A percentile compares a stretch with the other conserved stretches of the same genome.
Conservation (phyloP, 2,113 vertebrate genomes). For the Pomatorhinus ruficollis region DNA sequence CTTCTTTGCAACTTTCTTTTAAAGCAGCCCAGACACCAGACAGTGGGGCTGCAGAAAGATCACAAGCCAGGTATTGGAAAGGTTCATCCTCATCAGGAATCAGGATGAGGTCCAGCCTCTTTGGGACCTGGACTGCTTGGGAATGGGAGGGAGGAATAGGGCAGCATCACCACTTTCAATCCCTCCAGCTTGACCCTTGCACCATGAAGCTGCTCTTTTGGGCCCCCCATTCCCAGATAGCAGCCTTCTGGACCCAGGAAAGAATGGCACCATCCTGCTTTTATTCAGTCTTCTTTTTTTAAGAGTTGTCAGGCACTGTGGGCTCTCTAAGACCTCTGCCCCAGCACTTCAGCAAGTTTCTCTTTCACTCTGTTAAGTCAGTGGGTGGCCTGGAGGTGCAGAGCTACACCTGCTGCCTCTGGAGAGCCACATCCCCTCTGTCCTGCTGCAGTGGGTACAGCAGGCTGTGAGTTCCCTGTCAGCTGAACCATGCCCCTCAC, state of each 20-base stretch:
- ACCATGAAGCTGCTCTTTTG: neutral
- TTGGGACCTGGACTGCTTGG: fast-evolving
- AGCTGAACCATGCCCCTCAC: neutral
- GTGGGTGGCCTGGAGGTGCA: neutral
- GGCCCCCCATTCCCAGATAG: fast-evolving
- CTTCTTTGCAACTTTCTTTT: neutral
- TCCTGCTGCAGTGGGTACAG: neutral
- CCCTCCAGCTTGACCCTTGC: neutral
- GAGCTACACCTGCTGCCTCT: neutral
- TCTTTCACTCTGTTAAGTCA: neutral
- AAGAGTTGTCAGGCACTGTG: neutral
- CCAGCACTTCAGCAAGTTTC: neutral
- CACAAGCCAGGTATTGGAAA: neutral
- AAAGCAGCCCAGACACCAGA: neutral
- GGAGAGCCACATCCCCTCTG: neutral
- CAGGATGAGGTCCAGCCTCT: neutral
- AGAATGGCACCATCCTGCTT: neutral
- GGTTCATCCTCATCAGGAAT: neutral
- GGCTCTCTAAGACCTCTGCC: neutral
- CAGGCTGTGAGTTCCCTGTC: neutral
- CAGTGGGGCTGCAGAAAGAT: neutral
- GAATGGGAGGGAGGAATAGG: neutral
- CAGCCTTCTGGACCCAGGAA: neutral
- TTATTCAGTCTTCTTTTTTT: neutral
- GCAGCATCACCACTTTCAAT: neutral